Percentiles rank a stretch among this genome's conserved stretches.
Evolutionary conservation across 2,797 vertebrate genomes (phyloP).

Genomic region (Cephalopachus bancanus): DNA sequence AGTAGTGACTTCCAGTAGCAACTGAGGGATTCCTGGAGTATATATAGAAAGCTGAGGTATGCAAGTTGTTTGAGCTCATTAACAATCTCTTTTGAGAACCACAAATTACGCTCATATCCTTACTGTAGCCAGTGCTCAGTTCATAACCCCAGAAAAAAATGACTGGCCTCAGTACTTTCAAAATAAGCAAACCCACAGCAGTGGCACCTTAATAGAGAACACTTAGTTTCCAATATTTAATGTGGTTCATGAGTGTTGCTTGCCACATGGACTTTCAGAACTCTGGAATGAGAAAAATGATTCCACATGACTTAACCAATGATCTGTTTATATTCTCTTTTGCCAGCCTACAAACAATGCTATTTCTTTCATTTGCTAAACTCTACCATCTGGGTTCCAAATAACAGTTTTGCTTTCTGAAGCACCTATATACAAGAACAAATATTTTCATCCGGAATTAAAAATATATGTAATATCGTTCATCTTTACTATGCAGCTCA

Average conservation of each 20-base stretch:
- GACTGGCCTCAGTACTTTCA: not conserved
- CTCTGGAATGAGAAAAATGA: slow-evolving; percentile 68
- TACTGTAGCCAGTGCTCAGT: not conserved
- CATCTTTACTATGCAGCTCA: slow-evolving; percentile 44
- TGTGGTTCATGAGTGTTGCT: slow-evolving; percentile 26
- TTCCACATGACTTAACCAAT: slow-evolving; percentile 71
- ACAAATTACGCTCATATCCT: not conserved
- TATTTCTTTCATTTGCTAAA: slow-evolving; percentile 76
- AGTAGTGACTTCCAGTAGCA: not conserved
- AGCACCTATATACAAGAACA: slow-evolving; percentile 32
- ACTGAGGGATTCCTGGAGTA: not conserved
- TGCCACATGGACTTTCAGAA: slow-evolving; percentile 37
- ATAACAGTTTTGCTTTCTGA: slow-evolving; percentile 55
- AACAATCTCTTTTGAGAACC: slow-evolving; percentile 41
- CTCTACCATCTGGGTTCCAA: slow-evolving; percentile 54
- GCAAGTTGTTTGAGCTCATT: slow-evolving; percentile 2
- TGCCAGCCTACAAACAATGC: slow-evolving; percentile 61
- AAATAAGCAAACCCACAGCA: slow-evolving; percentile 22
- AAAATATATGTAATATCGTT: slow-evolving; percentile 49
- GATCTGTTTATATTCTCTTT: slow-evolving; percentile 43
- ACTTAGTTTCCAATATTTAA: slow-evolving; percentile 64
- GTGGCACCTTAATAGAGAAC: not conserved
- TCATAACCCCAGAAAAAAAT: not conserved
- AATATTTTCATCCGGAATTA: not conserved
- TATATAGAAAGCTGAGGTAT: slow-evolving; percentile 10